A percentile compares a stretch with the other conserved stretches of the same genome.
phyloP scores from a whole-genome alignment of 2,797 vertebrate species.

The Eulemur albifrons region DNA sequence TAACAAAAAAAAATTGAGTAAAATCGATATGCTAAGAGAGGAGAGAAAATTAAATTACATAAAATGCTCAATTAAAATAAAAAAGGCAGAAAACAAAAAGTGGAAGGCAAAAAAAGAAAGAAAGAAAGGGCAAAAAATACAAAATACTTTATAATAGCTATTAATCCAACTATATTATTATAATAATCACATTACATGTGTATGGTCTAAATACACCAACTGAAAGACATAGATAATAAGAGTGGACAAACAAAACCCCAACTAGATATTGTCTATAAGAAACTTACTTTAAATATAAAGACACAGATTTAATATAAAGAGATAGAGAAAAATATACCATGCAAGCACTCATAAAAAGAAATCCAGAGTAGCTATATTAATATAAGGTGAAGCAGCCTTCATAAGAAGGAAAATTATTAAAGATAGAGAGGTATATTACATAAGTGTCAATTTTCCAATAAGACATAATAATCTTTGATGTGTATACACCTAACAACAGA shows the following conservation, averaged over 20 bases:
- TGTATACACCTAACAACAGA: neutral
- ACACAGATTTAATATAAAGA: neutral
- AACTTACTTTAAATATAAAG: neutral
- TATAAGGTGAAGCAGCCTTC: neutral
- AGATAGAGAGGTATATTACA: neutral
- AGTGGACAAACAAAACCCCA: too few relatives aligned
- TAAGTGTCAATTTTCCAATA: neutral
- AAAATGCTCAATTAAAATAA: neutral
- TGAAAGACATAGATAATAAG: neutral
- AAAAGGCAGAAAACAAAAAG: neutral
- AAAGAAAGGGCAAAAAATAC: neutral
- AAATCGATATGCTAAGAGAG: too few relatives aligned
- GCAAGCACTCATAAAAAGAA: neutral
- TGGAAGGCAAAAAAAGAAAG: neutral
- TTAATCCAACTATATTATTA: neutral
- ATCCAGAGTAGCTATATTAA: neutral
- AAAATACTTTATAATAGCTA: neutral
- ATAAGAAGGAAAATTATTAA: neutral
- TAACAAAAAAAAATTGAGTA: too few relatives aligned
- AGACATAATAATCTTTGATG: neutral
- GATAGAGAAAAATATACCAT: neutral
- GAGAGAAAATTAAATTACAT: too few relatives aligned
- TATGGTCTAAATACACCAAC: neutral
- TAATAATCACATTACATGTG: neutral
- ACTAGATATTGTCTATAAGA: neutral